Conservation (phyloP, 1,140 invertebrate genomes). For the Drosophila arawakana region DNA sequence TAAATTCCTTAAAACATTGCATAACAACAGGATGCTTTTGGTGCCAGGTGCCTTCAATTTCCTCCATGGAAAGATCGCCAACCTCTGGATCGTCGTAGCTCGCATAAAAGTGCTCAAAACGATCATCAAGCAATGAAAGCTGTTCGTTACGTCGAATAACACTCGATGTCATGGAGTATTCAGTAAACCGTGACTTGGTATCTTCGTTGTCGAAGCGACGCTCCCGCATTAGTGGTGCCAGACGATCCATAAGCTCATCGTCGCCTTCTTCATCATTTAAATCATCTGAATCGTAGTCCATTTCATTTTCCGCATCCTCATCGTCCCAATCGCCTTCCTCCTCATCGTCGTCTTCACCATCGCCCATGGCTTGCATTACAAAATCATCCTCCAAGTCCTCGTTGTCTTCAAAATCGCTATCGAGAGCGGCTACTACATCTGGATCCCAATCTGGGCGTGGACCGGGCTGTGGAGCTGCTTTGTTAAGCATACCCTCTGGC, state of each 20-base stretch:
- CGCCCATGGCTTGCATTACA: conserved; percentile 90
- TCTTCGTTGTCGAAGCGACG: conserved; percentile 88
- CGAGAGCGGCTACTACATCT: conserved; percentile 96
- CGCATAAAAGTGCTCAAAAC: conserved; percentile 95
- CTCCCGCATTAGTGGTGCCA: conserved; percentile 86
- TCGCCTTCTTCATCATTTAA: conserved; percentile 85
- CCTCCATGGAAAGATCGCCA: conserved; percentile 94
- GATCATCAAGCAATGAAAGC: conserved; percentile 93
- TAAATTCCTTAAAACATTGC: conserved; percentile 88
- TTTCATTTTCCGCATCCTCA: conserved; percentile 81
- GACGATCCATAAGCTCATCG: conserved; percentile 86
- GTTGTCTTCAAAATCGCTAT: conserved; percentile 95
- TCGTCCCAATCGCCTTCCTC: conserved; percentile 84
- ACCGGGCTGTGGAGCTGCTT: conserved; percentile 91
- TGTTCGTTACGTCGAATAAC: conserved; percentile 94
- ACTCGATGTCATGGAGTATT: conserved; percentile 97
- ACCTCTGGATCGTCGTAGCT: conserved; percentile 96
- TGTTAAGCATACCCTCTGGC: conserved; percentile 94
- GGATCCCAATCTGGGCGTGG: conserved; percentile 94
- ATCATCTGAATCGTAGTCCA: conserved; percentile 83
- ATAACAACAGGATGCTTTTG: conserved; percentile 89
- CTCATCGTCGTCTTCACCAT: conserved; percentile 84
- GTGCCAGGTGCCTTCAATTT: conserved; percentile 93
- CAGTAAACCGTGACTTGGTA: conserved; percentile 95
- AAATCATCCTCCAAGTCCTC: conserved; percentile 97